phyloP scores from a whole-genome alignment of 2,888 invertebrate species.

The Caenorhabditis becei region DNA sequence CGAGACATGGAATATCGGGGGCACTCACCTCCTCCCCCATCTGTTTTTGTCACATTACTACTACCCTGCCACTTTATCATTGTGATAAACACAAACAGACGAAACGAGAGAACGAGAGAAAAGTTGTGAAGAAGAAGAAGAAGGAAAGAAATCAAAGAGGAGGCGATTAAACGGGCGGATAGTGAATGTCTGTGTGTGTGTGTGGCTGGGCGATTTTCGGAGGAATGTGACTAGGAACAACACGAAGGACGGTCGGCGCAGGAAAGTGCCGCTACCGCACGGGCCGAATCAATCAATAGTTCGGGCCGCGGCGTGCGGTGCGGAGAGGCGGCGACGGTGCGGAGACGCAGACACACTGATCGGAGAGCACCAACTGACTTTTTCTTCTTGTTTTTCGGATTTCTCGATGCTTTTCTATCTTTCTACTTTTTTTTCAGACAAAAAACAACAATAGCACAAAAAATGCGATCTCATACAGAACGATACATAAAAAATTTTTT shows the following conservation, averaged over 20 bases:
- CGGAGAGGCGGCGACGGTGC: constrained; percentile 31
- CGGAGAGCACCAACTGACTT: neutral
- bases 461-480: too few species aligned
- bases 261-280: constrained; percentile 20
- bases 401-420: neutral
- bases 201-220: constrained; percentile 23
- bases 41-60: neutral
- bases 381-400: constrained; percentile 6
- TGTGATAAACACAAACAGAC: constrained; percentile 23
- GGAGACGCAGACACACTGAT: constrained; percentile 23
- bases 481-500: too few species aligned
- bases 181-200: constrained; percentile 39
- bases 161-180: constrained; percentile 59
- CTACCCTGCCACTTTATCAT: constrained; percentile 2
- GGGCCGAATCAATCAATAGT: constrained; percentile 39
- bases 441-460: too few species aligned
- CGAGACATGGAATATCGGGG: too few species aligned
- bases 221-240: constrained; percentile 58
- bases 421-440: too few species aligned
- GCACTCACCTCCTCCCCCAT: neutral
- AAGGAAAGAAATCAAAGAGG: constrained; percentile 24
- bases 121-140: constrained; percentile 39
- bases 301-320: constrained; percentile 19
- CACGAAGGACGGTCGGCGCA: constrained; percentile 39
- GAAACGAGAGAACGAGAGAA: constrained; percentile 17